phyloP scores from a whole-genome alignment of 1,140 invertebrate genomes.

The Camponotus vicinus region DNA sequence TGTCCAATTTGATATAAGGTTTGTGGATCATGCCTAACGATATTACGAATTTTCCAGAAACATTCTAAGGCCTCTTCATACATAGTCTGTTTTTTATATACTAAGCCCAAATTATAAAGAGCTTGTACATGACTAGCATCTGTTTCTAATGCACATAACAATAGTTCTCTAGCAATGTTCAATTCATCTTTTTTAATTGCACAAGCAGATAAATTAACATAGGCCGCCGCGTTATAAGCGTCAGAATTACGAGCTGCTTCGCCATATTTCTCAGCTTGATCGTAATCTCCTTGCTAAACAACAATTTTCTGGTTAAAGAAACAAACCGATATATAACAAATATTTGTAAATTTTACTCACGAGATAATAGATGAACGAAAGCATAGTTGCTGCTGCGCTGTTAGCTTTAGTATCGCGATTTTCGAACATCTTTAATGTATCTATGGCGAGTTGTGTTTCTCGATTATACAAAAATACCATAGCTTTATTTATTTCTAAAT shows the following conservation, averaged over 20 bases:
- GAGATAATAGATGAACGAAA: constrained; percentile 96
- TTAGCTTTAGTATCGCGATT: constrained; percentile 94
- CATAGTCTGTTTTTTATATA: constrained; percentile 90
- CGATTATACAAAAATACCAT: constrained; percentile 95
- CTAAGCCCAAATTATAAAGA: constrained; percentile 95
- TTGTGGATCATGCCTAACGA: constrained; percentile 92
- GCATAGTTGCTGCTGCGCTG: constrained; percentile 95
- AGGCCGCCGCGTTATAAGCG: constrained; percentile 93
- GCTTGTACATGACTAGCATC: constrained; percentile 96
- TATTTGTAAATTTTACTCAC: constrained; percentile 85
- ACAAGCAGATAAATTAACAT: constrained; percentile 96
- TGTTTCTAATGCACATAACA: constrained; percentile 92
- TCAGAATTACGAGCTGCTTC: constrained; percentile 92
- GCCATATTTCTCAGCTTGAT: constrained; percentile 94
- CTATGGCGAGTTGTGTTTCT: constrained; percentile 93
- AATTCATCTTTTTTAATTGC: constrained; percentile 91
- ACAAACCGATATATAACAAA: not conserved
- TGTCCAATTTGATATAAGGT: constrained; percentile 95
- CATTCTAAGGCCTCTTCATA: constrained; percentile 92
- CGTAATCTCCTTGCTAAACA: constrained; percentile 92
- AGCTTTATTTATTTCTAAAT: constrained; percentile 97
- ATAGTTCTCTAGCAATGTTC: constrained; percentile 92
- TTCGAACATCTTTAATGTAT: constrained; percentile 96
- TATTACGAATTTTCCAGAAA: constrained; percentile 94
- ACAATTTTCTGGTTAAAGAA: not conserved